phyloP scores from a whole-genome alignment of 2,797 vertebrate genomes.

The Acridotheres tristis region DNA sequence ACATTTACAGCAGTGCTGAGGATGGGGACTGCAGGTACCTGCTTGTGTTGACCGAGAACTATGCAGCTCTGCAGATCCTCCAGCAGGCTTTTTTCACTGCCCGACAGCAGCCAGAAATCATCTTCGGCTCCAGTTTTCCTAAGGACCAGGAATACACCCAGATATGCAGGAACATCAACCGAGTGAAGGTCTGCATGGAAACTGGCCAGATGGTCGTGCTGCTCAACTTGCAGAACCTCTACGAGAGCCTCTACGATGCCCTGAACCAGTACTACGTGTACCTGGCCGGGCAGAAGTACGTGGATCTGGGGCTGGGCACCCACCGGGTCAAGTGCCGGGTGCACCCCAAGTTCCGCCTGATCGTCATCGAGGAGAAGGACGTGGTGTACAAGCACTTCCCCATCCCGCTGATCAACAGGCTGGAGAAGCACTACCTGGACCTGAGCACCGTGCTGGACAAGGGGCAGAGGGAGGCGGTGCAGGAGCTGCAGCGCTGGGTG shows the following conservation, averaged over 20 bases:
- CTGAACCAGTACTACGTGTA: conserved; percentile 97
- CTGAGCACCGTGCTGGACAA: conserved; percentile 85
- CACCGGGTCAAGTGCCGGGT: conserved; percentile 97
- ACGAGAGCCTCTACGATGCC: conserved; percentile 97
- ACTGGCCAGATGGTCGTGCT: conserved; percentile 90
- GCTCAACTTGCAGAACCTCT: conserved; percentile 94
- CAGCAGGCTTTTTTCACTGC: conserved; percentile 84
- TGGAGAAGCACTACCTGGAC: conserved; percentile 97
- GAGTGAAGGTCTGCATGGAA: conserved; percentile 97
- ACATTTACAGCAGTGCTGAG: conserved; percentile 78
- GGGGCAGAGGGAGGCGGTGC: conserved; percentile 78
- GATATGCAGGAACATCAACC: conserved; percentile 94
- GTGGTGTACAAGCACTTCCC: conserved; percentile 93
- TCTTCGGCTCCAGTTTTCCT: conserved; percentile 96
- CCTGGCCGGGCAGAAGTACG: conserved; percentile 94
- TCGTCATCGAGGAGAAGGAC: conserved; percentile 94
- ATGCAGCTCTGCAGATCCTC: conserved; percentile 90
- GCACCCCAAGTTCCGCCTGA: conserved; percentile 87
- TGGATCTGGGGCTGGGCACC: conserved; percentile 94
- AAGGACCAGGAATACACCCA: conserved; percentile 96
- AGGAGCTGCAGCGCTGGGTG: conserved; percentile 83
- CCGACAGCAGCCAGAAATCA: conserved; percentile 87
- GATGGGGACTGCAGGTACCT: conserved; percentile 91
- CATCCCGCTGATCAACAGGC: conserved; percentile 94
- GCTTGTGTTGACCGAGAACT: conserved; percentile 92